These are phyloP conservation scores for Sinopyrophorus schimmeli DNA, from an alignment of 2,888 invertebrate genomes.

Conservation along the genomic window DNA sequence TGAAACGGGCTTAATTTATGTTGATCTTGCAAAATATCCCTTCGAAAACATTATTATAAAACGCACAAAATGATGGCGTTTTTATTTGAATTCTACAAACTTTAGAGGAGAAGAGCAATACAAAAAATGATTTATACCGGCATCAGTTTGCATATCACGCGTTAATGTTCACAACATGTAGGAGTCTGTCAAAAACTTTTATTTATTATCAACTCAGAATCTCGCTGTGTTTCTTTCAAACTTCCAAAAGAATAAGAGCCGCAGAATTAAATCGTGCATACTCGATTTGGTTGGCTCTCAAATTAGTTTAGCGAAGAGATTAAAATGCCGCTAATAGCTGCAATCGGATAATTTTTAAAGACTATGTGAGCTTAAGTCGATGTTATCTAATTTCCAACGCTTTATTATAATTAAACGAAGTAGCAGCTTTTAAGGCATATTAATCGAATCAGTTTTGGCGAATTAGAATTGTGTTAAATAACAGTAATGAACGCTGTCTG, in stretches of 20 bases:
- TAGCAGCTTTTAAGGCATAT: conserved; percentile 14
- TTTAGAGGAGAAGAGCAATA: not conserved
- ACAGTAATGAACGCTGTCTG: conserved; percentile 13
- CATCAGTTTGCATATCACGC: conserved; percentile 18
- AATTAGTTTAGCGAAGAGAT: too few species aligned
- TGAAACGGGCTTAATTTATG: conserved; percentile 11
- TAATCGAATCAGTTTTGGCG: conserved; percentile 16
- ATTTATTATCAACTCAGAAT: conserved; percentile 10
- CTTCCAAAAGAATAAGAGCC: conserved; percentile 3
- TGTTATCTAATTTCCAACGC: conserved; percentile 6
- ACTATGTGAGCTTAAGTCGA: too few species aligned
- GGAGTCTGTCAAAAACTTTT: conserved; percentile 16
- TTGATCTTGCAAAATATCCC: not conserved
- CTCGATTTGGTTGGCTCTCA: too few species aligned
- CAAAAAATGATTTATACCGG: conserved; percentile 11
- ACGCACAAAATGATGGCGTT: conserved; percentile 4
- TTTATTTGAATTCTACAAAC: conserved; percentile 3
- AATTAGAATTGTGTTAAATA: conserved; percentile 12
- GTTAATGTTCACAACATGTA: conserved; percentile 15
- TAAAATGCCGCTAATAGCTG: too few species aligned
- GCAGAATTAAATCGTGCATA: too few species aligned
- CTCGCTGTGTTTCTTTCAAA: not conserved
- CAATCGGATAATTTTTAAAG: too few species aligned
- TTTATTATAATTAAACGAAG: conserved; percentile 11
- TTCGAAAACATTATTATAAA: conserved; percentile 6